A percentile compares a stretch with the other conserved stretches of the same genome.
Conservation (phyloP, 2,113 vertebrate species). For the Tympanuchus pallidicinctus region DNA sequence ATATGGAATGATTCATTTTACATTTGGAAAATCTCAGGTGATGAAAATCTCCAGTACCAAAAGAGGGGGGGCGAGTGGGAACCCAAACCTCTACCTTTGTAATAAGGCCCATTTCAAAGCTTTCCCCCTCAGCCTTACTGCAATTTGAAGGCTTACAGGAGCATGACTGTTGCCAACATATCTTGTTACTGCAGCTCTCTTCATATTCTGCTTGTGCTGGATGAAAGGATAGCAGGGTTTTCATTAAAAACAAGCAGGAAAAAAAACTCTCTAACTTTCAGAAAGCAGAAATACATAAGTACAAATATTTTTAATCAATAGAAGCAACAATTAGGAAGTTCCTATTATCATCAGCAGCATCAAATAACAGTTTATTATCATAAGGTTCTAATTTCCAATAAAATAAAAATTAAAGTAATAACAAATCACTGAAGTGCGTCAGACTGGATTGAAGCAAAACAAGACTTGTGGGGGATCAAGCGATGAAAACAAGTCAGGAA, state of each 20-base stretch:
- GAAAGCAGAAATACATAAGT: not conserved
- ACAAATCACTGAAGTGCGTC: not conserved
- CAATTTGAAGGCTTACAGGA: not conserved
- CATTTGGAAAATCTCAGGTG: not conserved
- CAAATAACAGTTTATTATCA: not conserved
- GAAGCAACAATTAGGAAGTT: not conserved
- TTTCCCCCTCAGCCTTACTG: not conserved
- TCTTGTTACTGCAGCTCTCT: not conserved
- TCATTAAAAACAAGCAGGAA: not conserved
- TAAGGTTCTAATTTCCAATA: not conserved
- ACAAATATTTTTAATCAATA: not conserved
- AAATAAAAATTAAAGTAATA: not conserved
- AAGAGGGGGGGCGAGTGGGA: not conserved
- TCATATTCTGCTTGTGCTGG: not conserved
- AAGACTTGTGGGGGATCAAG: fast-evolving
- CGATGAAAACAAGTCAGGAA: not conserved
- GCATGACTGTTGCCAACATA: not conserved
- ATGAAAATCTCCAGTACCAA: not conserved
- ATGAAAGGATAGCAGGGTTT: not conserved
- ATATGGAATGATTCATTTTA: not conserved
- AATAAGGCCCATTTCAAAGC: not conserved
- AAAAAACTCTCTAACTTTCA: not conserved
- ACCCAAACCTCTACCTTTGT: not conserved
- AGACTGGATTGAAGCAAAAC: not conserved
- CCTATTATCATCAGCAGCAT: not conserved